phyloP scores from a whole-genome alignment of 2,888 invertebrate species.

The Chaitophorus viminalis region DNA sequence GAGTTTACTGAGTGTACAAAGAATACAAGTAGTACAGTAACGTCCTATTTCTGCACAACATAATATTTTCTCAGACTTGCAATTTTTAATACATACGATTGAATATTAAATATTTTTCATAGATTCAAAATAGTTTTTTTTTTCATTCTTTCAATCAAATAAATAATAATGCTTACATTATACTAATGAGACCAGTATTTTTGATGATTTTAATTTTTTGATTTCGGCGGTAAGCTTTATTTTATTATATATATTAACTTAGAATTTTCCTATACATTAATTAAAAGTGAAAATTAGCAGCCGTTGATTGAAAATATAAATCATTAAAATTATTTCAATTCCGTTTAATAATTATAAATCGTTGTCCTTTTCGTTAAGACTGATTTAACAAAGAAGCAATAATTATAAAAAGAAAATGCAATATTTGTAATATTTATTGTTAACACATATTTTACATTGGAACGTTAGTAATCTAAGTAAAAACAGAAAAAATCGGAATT shows the following conservation, averaged over 20 bases:
- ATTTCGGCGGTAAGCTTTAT: too few relatives aligned
- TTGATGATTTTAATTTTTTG: too few relatives aligned
- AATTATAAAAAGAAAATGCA: not conserved
- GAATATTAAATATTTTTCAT: not conserved
- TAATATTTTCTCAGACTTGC: not conserved
- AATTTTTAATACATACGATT: not conserved
- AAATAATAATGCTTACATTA: too few relatives aligned
- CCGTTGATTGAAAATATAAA: not conserved
- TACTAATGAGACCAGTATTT: too few relatives aligned
- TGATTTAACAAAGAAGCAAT: not conserved
- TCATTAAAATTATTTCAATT: not conserved
- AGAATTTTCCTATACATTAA: not conserved
- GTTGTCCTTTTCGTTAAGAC: not conserved
- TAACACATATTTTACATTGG: too few relatives aligned
- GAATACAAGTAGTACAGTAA: not conserved
- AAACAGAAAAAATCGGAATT: too few relatives aligned
- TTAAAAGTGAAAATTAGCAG: not conserved
- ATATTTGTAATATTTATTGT: not conserved
- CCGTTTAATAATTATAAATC: not conserved
- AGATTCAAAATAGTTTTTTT: not conserved
- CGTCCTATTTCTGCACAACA: constrained; percentile 9
- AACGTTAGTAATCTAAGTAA: too few relatives aligned
- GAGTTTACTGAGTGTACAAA: not conserved
- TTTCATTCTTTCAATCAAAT: not conserved
- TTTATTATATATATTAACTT: not conserved